A percentile compares a stretch with the other conserved stretches of the same genome.
These are phyloP conservation scores for Neocrepidodera transversa DNA, from an alignment of 2,888 invertebrate genomes.

Conservation along the genomic window DNA sequence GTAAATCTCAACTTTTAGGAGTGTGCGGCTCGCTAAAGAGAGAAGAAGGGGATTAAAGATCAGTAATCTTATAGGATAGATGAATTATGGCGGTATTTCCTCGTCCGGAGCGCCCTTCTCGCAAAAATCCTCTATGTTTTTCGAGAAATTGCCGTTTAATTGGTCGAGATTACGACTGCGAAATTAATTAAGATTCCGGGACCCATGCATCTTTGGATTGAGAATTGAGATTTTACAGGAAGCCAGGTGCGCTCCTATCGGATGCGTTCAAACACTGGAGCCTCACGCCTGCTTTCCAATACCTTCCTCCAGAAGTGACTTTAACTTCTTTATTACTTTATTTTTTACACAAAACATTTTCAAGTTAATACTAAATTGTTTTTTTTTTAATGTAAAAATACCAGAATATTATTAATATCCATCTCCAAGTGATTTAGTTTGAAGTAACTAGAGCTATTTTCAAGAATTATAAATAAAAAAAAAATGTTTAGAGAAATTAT, in stretches of 20 bases:
- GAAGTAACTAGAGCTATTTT: too few relatives aligned
- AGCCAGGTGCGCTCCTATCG: conserved; percentile 52
- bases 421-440: too few relatives aligned
- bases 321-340: not conserved
- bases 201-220: conserved; percentile 60
- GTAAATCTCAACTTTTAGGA: conserved; percentile 78
- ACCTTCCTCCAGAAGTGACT: conserved; percentile 6
- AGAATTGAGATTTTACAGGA: conserved; percentile 35
- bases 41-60: conserved; percentile 77
- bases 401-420: too few relatives aligned
- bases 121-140: conserved; percentile 62
- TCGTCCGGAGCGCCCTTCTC: conserved; percentile 52
- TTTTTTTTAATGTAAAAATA: too few relatives aligned
- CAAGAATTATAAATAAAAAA: too few relatives aligned
- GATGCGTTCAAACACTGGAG: conserved; percentile 28
- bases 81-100: conserved; percentile 68
- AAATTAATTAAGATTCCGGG: conserved; percentile 63
- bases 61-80: conserved; percentile 75
- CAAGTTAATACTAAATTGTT: too few relatives aligned
- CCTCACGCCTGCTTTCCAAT: conserved; percentile 5
- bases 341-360: too few relatives aligned
- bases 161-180: conserved; percentile 59
- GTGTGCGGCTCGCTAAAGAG: conserved; percentile 59
- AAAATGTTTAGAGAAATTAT: too few relatives aligned
- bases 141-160: conserved; percentile 62